Evolutionary conservation across 2,888 invertebrate species (phyloP).

Genomic region (Globia sparganii): DNA sequence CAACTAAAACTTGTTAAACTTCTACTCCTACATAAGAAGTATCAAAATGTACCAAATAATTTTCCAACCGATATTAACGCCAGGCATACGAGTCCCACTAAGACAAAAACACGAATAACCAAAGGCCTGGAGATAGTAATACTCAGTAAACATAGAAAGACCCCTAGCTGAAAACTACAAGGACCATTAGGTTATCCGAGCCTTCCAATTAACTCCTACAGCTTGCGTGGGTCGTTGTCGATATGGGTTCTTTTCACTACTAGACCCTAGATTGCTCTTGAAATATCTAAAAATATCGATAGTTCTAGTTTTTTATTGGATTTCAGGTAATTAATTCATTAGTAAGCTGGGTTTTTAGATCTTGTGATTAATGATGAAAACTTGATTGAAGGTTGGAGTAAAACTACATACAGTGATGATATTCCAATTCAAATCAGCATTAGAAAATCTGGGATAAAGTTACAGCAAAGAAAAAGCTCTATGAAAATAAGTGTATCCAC

Average conservation of each 20-base stretch:
- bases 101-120: slow-evolving; percentile 20
- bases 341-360: neutral
- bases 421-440: neutral
- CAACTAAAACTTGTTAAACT: neutral
- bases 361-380: neutral
- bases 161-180: slow-evolving; percentile 26
- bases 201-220: slow-evolving; percentile 56
- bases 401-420: neutral
- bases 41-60: neutral
- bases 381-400: neutral
- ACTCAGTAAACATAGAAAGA: slow-evolving; percentile 33
- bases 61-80: neutral
- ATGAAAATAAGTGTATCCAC: neutral
- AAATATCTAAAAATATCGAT: slow-evolving; percentile 33
- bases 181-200: slow-evolving; percentile 56
- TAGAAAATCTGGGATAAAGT: neutral
- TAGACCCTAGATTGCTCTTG: slow-evolving; percentile 26
- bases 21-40: neutral
- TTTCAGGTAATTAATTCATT: neutral
- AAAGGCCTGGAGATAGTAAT: slow-evolving; percentile 7
- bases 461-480: neutral
- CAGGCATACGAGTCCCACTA: neutral
- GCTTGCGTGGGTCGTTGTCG: slow-evolving; percentile 40
- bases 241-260: slow-evolving; percentile 32
- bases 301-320: slow-evolving; percentile 15